Evolutionary conservation across 2,113 vertebrate species (phyloP).

Genomic region (Lethenteron reissneri): DNA sequence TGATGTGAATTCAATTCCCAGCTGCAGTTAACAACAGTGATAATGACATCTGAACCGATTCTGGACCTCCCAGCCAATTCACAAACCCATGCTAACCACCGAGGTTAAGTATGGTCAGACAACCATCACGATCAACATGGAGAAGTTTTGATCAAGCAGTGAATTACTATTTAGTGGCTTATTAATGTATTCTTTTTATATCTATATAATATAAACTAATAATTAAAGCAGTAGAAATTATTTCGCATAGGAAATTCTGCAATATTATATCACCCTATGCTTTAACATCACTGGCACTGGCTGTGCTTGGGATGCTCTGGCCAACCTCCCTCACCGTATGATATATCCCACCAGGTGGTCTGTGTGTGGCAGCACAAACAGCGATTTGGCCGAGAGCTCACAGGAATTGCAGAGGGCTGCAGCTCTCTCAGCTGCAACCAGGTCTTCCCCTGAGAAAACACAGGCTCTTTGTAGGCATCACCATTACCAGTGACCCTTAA

Average conservation of each 20-base stretch:
- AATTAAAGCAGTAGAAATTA: neutral
- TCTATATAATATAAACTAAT: neutral
- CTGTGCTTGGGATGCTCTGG: no score
- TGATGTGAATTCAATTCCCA: no score
- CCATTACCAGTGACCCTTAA: no score
- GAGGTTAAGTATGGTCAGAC: no score
- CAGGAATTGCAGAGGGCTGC: conserved; percentile 63
- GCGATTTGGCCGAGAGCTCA: conserved; percentile 81
- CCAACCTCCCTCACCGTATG: conserved; percentile 39
- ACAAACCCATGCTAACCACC: no score
- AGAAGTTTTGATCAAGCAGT: neutral
- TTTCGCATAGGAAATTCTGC: neutral
- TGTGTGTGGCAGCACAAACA: conserved; percentile 87
- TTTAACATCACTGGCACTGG: no score
- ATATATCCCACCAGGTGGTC: conserved; percentile 96
- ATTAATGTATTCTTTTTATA: neutral
- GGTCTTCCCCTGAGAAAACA: conserved; percentile 48
- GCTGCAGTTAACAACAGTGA: no score
- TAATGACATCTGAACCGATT: no score
- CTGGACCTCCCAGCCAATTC: no score
- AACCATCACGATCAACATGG: no score
- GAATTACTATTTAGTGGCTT: neutral
- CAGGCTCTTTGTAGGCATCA: no score
- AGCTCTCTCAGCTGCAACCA: conserved; percentile 77
- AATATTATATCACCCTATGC: neutral